Percentiles rank a stretch among this genome's conserved stretches.
Evolutionary conservation across 64 coral and sea anemone genomes (phyloP).

Genomic region (Dendronephthya gigantea): DNA sequence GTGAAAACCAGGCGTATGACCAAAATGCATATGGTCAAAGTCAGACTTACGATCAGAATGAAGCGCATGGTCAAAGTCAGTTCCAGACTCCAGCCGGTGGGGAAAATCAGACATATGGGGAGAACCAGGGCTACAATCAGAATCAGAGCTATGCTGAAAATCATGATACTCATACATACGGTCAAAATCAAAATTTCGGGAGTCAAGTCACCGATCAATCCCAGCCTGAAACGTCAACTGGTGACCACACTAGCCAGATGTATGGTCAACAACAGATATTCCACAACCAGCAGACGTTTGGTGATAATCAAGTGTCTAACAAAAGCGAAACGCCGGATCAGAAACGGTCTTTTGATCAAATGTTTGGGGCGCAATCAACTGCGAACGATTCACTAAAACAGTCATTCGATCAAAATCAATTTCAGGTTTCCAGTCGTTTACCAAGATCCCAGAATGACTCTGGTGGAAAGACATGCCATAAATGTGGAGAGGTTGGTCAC

Average conservation of each 20-base stretch:
- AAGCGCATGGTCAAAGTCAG: background rate
- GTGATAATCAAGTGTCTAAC: background rate
- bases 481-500: constrained; percentile 55
- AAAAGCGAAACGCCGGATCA: background rate
- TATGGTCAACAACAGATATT: background rate
- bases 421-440: background rate
- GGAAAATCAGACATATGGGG: background rate
- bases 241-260: background rate
- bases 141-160: background rate
- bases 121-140: background rate
- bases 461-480: constrained; percentile 39
- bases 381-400: background rate
- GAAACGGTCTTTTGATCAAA: background rate
- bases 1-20: background rate
- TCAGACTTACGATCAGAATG: background rate
- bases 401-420: background rate
- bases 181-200: background rate
- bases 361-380: background rate
- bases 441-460: background rate
- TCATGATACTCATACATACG: background rate
- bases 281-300: background rate
- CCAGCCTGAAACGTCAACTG: background rate
- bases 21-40: background rate
- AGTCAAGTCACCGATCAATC: background rate
- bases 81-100: no score